phyloP scores from a whole-genome alignment of 2,888 invertebrate species.

The Chaetogeoica ovagalla region DNA sequence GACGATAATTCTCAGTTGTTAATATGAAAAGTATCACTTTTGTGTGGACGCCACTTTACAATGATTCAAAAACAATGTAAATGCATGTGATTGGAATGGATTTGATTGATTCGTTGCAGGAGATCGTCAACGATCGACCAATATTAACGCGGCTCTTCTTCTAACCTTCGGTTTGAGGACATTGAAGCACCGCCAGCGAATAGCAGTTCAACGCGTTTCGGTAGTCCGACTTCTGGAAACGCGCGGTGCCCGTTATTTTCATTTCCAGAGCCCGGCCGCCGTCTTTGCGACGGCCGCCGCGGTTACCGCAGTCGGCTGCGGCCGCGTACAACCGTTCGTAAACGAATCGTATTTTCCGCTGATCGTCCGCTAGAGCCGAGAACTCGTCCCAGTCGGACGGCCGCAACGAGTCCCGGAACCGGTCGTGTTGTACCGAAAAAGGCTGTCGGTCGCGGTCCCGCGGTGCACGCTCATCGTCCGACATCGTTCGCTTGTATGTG shows the following conservation, averaged over 20 bases:
- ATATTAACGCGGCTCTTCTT: too few relatives aligned
- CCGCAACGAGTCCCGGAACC: constrained; percentile 64
- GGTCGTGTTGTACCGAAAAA: constrained; percentile 54
- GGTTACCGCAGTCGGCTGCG: too few relatives aligned
- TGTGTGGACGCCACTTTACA: too few relatives aligned
- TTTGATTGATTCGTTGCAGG: too few relatives aligned
- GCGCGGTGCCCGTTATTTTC: constrained; percentile 66
- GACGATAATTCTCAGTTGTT: too few relatives aligned
- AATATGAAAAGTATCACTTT: too few relatives aligned
- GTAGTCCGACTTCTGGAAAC: constrained; percentile 74
- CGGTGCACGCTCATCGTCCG: neutral
- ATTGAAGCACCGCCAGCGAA: constrained; percentile 68
- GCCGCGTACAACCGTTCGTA: constrained; percentile 35
- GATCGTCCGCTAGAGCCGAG: constrained; percentile 65
- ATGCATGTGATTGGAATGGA: too few relatives aligned
- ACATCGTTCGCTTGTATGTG: neutral
- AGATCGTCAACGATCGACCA: too few relatives aligned
- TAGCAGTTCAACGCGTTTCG: constrained; percentile 71
- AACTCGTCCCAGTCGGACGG: constrained; percentile 69
- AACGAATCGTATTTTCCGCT: constrained; percentile 69
- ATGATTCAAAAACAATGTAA: too few relatives aligned
- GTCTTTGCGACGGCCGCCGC: constrained; percentile 11
- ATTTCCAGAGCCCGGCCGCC: constrained; percentile 57
- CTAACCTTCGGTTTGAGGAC: constrained; percentile 71
- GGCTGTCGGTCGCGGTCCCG: neutral